Base-by-base conservation (phyloP, 1,140 invertebrate species). In the Hyles euphorbiae region DNA sequence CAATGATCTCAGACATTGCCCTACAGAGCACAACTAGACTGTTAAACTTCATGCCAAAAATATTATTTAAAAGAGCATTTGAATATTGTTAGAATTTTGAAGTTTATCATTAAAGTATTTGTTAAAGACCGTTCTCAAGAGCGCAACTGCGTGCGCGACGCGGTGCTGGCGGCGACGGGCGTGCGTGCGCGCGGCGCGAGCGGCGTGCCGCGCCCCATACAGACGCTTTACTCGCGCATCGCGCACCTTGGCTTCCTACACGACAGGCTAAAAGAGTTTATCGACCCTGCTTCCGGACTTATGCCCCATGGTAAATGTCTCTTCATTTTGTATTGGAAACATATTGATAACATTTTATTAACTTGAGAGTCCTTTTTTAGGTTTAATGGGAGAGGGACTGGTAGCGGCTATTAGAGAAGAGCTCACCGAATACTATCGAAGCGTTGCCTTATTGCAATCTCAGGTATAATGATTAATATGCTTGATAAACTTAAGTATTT, bases 191-290 rank as follows among this genome's bases (percentile, higher is more conserved):
- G 69, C n/a, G 62, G 63, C 7, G 56, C 69, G 9, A 56, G 54
- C 11, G 60, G 57, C 1, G 77, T 72, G 50, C 64, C 83, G 12
- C 75, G 86, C 2, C 90, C 82, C 4, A 90, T 93, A 61, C 90
- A 91, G 36, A 90, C 83, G 64, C 72, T 94, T 48, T 90, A 96
- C 5, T 81, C 94, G 9, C 91, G 95, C 51, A 86, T 98, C 6
- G 93, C 95, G 3, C 96, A 98, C 78, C 90, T 98, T 45, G 97
- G 97, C 3, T 96, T 95, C 90, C 91, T 98, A 56, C 95, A 97
- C 77, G 95, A 95, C 79, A 91, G 94, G 63, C 91, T 98, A 49
- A 90, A 92, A 61, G 94, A 93, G 77, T 94, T 94, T 61, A 92
- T 93, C 61, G 92, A 93, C 56, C 86, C 92, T 3, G 89, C 92